Conservation (phyloP, 2,113 vertebrate genomes). For the Loxodonta africana region DNA sequence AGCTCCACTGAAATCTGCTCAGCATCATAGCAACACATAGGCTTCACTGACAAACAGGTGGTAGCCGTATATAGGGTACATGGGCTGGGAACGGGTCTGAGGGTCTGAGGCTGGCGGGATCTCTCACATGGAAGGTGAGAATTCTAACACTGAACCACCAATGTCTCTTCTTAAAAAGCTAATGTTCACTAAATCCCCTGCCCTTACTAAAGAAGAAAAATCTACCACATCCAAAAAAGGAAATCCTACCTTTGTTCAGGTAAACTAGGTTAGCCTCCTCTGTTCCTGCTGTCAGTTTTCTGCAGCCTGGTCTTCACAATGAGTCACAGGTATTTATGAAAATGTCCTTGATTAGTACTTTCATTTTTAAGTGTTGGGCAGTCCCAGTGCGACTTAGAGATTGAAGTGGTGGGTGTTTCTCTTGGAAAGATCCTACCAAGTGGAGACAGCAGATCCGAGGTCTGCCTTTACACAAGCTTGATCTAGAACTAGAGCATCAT, state of each 20-base stretch:
- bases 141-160: not conserved
- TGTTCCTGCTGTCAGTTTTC: conserved; percentile 75
- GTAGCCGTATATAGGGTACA: not conserved
- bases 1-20: not conserved
- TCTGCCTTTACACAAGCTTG: conserved; percentile 4
- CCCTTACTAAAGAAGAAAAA: conserved; percentile 64
- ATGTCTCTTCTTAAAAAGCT: not conserved
- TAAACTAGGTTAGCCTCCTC: conserved; percentile 82
- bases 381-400: conserved; percentile 81
- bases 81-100: not conserved
- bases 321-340: conserved; percentile 83
- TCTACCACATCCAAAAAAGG: conserved; percentile 65
- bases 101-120: too few relatives aligned
- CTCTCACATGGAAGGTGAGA: not conserved
- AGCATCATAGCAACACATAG: not conserved
- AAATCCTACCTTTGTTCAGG: conserved; percentile 87
- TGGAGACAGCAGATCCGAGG: conserved; percentile 50
- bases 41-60: not conserved
- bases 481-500: conserved; percentile 28
- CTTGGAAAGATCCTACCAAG: conserved; percentile 29
- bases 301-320: conserved; percentile 58
- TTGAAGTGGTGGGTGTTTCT: conserved; percentile 65
- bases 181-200: conserved; percentile 75
- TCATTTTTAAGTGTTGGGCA: conserved; percentile 61
- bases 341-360: conserved; percentile 74